These are phyloP conservation scores for Trichonephila clavata DNA, from an alignment of 1,140 invertebrate species.

Conservation along the genomic window DNA sequence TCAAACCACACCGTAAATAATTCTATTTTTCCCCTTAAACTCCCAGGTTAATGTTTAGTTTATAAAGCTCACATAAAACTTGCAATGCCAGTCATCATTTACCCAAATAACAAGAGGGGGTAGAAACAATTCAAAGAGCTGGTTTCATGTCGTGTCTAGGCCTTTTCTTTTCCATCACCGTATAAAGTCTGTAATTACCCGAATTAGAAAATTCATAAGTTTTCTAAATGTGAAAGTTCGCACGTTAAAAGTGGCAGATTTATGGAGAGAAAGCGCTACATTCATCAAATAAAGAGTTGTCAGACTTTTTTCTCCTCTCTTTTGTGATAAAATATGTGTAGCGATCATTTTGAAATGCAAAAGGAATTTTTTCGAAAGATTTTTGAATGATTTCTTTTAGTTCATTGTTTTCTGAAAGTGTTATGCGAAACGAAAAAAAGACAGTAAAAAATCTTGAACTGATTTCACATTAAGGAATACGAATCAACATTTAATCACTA, in stretches of 20 bases:
- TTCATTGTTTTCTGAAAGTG: too few relatives aligned
- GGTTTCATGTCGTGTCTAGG: neutral
- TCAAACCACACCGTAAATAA: constrained; percentile 16
- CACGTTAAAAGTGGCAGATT: neutral
- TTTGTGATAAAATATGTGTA: too few relatives aligned
- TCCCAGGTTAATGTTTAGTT: constrained; percentile 1
- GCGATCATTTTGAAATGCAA: too few relatives aligned
- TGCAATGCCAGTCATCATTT: constrained; percentile 12
- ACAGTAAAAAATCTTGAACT: too few relatives aligned
- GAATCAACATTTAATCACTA: too few relatives aligned
- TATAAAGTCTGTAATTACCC: neutral
- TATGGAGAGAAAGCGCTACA: neutral
- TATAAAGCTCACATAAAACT: neutral
- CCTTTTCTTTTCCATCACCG: neutral
- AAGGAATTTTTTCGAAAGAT: neutral
- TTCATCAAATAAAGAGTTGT: neutral
- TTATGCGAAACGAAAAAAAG: too few relatives aligned
- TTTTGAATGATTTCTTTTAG: too few relatives aligned
- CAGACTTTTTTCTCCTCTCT: too few relatives aligned
- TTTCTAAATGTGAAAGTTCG: neutral
- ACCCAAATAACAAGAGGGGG: neutral
- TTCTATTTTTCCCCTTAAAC: neutral
- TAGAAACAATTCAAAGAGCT: constrained; percentile 19
- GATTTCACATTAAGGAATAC: too few relatives aligned
- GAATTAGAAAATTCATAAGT: neutral